Evolutionary conservation across 2,888 invertebrate genomes (phyloP), one percentile per base, ranked within the genome.

Genomic region (Stenolophus ochropezus): DNA sequence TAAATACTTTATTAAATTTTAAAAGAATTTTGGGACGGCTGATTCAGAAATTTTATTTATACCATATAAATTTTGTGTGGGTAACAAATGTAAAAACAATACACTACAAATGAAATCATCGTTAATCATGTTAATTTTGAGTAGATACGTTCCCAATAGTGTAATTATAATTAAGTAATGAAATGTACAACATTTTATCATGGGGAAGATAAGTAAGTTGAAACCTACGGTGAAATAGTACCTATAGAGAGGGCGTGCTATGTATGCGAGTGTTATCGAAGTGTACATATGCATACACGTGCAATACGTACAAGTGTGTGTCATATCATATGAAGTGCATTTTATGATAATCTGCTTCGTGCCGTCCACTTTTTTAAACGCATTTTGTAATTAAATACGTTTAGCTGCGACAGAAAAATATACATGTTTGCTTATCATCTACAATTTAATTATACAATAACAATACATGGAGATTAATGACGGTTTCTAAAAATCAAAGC

Each of bases 221-320:
- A 42, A 42, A 11, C 33, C 33, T 42, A 42, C 33, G 33, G 33
- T 42, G 33, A 42, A 42, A 42, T 42, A 11, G 8, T 42, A 42
- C 8, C n/a, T n/a, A 42, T 6, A 42, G 11, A 42, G 33, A 42
- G 11, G 33, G 33, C 33, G 33, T 42, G 33, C 6, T 42, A 42
- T 42, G 6, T 1, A 42, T 42, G 11, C 11, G 6, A 42, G 33
- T 42, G 33, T 42, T 42, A 42, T 42, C 33, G 33, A 2, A 42
- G 33, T 42, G 33, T 42, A 56, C 21, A 56, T 56, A 56, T 56
- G 56, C 56, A 20, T 56, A 56, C 56, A 56, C 56, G 56, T 56
- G 56, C 56, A 20, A 20, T 56, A 11, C 20, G 20, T 56, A 8
- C 2, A 11, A 6, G 56, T 20, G 21, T 56, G 56, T 56, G 56